Base-by-base conservation (phyloP, 1,140 invertebrate genomes). In the Branchinecta lindahli region DNA sequence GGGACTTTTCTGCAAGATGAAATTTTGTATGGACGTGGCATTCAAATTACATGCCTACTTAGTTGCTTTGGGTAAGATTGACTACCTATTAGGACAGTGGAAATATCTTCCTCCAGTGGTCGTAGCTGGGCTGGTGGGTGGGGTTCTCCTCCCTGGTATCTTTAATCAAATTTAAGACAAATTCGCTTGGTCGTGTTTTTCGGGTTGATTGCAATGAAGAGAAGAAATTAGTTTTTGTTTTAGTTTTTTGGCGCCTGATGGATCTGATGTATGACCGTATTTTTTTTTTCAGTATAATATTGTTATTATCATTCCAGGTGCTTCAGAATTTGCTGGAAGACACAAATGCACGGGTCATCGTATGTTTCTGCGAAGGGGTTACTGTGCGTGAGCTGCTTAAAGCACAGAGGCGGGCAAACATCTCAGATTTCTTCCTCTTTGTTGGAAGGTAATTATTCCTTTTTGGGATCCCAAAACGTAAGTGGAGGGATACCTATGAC, bases 351-450 rank as follows among this genome's bases (percentile, higher is more conserved):
- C 79, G 82, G 46, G 88, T 90, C 7, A 85, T 90, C n/a, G 87
- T 91, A 4, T 91, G 89, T 77, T 91, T 91, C 81, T 91, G 89
- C 78, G 88, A 91, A 79, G 88, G 89, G 6, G 81, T 84, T 76
- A 89, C 88, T 0, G 84, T 91, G 52, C 77, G 84, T 69, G 84
- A 84, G 12, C 78, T 91, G n/a, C 80, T 90, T 70, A 80, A 81
- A 71, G 87, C 88, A 0, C 83, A 85, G 3, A 81, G 83, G 72
- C 79, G 85, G 47, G 76, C 84, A n/a, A 83, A 84, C 72, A 78
- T 84, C n/a, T 83, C 81, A 4, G 83, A 83, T 47, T 78, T 83
- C 71, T 87, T 88, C 74, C 80, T 87, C 65, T 82, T 88, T 73
- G 82, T 89, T 70, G 87, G 86, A 73, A 88, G 86, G 86, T 87